Base-by-base conservation (phyloP, 2,797 vertebrate genomes). In the Pelochelys cantorii region DNA sequence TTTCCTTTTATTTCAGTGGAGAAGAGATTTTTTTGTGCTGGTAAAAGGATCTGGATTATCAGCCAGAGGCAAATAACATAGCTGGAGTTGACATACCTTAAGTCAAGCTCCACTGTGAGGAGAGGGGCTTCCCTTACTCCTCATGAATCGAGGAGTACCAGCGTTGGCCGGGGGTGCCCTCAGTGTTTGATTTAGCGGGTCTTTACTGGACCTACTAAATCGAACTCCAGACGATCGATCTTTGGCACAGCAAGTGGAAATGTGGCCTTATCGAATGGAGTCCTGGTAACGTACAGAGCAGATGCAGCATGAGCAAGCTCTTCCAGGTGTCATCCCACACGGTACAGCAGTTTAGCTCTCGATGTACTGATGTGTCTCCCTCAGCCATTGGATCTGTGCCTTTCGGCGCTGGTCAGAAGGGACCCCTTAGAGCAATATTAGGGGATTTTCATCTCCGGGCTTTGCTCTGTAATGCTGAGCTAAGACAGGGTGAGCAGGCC, bases 371-470 rank as follows among this genome's bases (percentile, higher is more conserved):
- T 13, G 27, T 6, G 6, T 48, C n/a, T 31, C 18, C 34, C 65
- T 34, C 18, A 4, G 18, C 17, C 34, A 5, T 71, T 10, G 5
- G 11, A 20, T 37, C 1, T 1, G n/a, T 82, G 15, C 65, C 34
- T 42, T 62, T 79, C 7, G 9, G 20, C 3, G 17, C 7, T 55
- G 79, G 75, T 82, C 55, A 56, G 60, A 9, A 53, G 59, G 75
- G 18, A 5, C 4, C 37, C 17, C 0, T 0, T 71, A 22, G 18
- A 11, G 0, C 6, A 1, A 5, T 29, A 7, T 52, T 4, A 55
- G 65, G 25, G 12, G 2, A 86, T 2, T 52, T 82, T 0, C 1
- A 5, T 52, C 9, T 9, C 31, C 0, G 0, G 56, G 20, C 18
- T 34, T 17, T 37, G 65, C 65, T 71, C 2, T 27, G 74, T 23